Evolutionary conservation across 2,113 vertebrate species (phyloP).

Genomic region (Fregetta grallaria): DNA sequence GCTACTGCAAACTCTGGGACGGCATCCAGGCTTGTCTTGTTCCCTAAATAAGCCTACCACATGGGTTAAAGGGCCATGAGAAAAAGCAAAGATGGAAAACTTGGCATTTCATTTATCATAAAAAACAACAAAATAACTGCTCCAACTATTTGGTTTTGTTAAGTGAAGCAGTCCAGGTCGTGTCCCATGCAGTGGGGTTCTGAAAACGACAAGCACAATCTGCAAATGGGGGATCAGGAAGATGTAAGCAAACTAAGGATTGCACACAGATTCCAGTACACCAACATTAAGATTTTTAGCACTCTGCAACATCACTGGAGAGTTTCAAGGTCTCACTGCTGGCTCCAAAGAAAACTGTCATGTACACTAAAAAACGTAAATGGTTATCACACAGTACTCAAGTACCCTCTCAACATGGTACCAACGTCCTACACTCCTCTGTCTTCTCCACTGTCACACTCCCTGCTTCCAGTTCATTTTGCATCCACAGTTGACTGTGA

Average conservation of each 20-base stretch:
- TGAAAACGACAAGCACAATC: neutral
- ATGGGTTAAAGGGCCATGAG: slow-evolving; percentile 65
- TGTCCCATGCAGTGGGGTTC: slow-evolving; percentile 26
- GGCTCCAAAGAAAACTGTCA: neutral
- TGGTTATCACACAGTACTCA: neutral
- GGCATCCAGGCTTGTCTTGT: slow-evolving; percentile 52
- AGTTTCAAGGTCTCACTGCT: neutral
- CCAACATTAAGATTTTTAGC: neutral
- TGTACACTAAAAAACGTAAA: neutral
- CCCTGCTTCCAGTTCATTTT: neutral
- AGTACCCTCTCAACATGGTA: neutral
- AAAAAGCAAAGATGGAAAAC: slow-evolving; percentile 52
- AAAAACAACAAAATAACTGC: slow-evolving; percentile 40
- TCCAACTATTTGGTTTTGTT: slow-evolving; percentile 45
- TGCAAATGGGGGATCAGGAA: neutral
- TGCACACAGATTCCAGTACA: neutral
- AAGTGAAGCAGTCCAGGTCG: slow-evolving; percentile 29
- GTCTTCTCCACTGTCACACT: neutral
- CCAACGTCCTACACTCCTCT: neutral
- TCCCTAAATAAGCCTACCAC: slow-evolving; percentile 63
- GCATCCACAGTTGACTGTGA: neutral
- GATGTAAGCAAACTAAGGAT: neutral
- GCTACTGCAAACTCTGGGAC: slow-evolving; percentile 62
- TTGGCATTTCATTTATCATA: slow-evolving; percentile 30
- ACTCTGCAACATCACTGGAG: neutral